Conservation (phyloP, 2,797 vertebrate genomes). For the Triplophysa yarkandensis region DNA sequence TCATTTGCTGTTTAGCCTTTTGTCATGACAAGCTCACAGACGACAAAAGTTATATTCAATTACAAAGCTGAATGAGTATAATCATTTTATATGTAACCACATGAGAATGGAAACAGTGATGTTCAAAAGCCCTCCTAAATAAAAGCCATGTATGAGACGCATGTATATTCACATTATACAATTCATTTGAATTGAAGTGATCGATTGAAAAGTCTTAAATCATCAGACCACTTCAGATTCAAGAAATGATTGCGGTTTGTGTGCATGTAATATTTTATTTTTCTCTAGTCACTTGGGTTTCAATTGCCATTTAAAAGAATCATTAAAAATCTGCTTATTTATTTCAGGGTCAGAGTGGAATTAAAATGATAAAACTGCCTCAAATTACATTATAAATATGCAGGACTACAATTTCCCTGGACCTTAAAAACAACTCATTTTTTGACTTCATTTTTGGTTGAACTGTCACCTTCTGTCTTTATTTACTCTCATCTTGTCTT, state of each 20-base stretch:
- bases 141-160: constrained; percentile 8
- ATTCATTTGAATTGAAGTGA: not conserved
- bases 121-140: not conserved
- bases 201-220: constrained; percentile 27
- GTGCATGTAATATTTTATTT: constrained; percentile 23
- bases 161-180: constrained; percentile 9
- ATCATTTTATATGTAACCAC: not conserved
- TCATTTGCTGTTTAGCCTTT: not conserved
- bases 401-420: not conserved
- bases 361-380: not conserved
- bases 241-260: constrained; percentile 40
- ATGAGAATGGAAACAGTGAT: not conserved
- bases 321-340: not conserved
- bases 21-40: not conserved
- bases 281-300: constrained; percentile 5
- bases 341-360: not conserved
- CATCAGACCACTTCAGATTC: constrained; percentile 21
- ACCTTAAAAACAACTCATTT: too few species aligned
- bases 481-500: too few species aligned
- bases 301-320: constrained; percentile 1
- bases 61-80: not conserved
- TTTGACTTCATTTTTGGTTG: not conserved
- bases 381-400: not conserved
- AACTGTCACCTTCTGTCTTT: too few species aligned
- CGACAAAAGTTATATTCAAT: not conserved